Evolutionary conservation across 2,113 vertebrate species (phyloP).

Genomic region (Engraulis encrasicolus): DNA sequence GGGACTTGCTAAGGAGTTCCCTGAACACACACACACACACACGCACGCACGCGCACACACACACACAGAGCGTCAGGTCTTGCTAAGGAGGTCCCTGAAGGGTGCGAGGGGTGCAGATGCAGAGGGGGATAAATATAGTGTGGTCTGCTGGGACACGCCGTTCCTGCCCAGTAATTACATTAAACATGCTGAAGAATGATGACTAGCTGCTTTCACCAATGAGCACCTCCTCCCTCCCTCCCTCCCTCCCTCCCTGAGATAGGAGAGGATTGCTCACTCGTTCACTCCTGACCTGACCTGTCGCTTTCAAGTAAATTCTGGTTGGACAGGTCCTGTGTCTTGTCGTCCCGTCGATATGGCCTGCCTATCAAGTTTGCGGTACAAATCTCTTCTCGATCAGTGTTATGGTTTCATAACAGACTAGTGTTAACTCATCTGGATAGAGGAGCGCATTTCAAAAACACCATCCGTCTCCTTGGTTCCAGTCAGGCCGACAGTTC

Average conservation of each 20-base stretch:
- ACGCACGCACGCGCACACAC: too few species aligned
- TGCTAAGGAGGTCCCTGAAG: neutral
- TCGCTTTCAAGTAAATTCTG: neutral
- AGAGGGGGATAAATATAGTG: slow-evolving; percentile 28
- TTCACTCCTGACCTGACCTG: slow-evolving; percentile 14
- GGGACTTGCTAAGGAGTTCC: neutral
- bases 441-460: too few species aligned
- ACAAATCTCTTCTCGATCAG: too few species aligned
- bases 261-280: neutral
- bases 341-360: neutral
- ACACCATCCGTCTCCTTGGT: too few species aligned
- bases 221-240: neutral
- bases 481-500: neutral
- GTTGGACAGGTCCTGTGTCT: slow-evolving; percentile 36
- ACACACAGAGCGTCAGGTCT: too few species aligned
- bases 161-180: slow-evolving; percentile 32
- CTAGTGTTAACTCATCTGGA: too few species aligned
- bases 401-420: too few species aligned
- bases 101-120: neutral
- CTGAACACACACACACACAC: too few species aligned
- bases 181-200: slow-evolving; percentile 33
- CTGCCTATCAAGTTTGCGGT: too few species aligned
- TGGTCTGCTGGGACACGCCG: slow-evolving; percentile 27
- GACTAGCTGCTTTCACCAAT: slow-evolving; percentile 29
- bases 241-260: too few species aligned